These are phyloP conservation scores for Callopanchax toddi DNA, from an alignment of 2,113 vertebrate species.

Conservation along the genomic window DNA sequence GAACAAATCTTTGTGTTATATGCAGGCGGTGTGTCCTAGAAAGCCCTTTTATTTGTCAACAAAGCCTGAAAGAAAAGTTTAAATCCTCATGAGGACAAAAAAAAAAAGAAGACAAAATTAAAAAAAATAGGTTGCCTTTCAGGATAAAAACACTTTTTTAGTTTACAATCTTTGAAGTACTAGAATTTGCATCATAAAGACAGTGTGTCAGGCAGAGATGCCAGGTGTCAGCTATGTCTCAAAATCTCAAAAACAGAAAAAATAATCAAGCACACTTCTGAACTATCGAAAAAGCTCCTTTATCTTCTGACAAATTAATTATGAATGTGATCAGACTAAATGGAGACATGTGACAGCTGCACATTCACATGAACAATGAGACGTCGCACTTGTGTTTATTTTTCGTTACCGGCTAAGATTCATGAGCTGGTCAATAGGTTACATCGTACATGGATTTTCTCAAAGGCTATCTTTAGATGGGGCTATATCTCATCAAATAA, in stretches of 20 bases:
- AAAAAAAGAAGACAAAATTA: conserved; percentile 10
- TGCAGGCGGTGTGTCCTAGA: conserved; percentile 28
- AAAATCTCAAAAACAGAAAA: not conserved
- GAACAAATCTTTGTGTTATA: conserved; percentile 4
- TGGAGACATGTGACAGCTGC: not conserved
- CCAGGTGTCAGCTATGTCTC: not conserved
- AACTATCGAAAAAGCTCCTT: not conserved
- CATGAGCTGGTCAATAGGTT: conserved; percentile 52
- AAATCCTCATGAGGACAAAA: not conserved
- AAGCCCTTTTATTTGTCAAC: conserved; percentile 10
- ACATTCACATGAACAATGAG: conserved; percentile 4
- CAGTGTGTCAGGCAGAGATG: not conserved
- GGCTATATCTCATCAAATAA: conserved; percentile 54
- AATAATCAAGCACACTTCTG: not conserved
- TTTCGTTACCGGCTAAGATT: conserved; percentile 29
- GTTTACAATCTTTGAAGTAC: not conserved
- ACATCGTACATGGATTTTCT: conserved; percentile 49
- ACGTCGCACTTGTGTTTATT: conserved; percentile 36
- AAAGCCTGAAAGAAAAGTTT: conserved; percentile 19
- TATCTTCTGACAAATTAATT: conserved; percentile 8
- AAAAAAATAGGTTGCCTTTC: not conserved
- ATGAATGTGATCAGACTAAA: conserved; percentile 23
- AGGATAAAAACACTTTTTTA: not conserved
- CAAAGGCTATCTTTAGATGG: conserved; percentile 38
- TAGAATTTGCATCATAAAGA: conserved; percentile 3